Base-by-base conservation (phyloP, 1,140 invertebrate species). In the Meloidogyne exigua region DNA sequence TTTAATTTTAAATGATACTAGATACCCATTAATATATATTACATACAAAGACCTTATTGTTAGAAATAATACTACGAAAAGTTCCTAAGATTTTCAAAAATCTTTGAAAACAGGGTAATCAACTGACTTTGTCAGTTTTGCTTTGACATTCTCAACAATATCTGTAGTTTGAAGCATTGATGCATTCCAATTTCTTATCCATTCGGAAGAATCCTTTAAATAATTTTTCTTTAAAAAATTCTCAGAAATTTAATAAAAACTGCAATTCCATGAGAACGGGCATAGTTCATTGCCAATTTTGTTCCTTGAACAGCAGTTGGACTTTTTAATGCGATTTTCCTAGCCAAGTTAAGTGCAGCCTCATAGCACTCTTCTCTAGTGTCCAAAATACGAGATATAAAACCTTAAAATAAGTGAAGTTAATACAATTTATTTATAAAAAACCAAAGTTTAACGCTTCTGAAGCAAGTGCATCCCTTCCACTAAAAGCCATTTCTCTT, bases 221-320 rank as follows among this genome's bases (percentile, higher is more conserved):
- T 25, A 88, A 93, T 95, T 44, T 93, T 90, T n/a, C 62, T 26
- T 25, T 42, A 62, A 5, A n/a, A 57, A 5, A 63, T 11, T 28
- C 21, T 13, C 11, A 32, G 12, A 18, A 66, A 23, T 15, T 36
- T 18, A 12, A 18, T 66, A 18, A 32, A 25, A 66, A 66, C 65
- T n/a, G n/a, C 66, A 23, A 75, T 49, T 13, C 26, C 15, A n/a
- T 71, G 64, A 13, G 73, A 39, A 10, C 77, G 77, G n/a, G 78
- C 77, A 44, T 79, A 79, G 26, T 79, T 79, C 78, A 79, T 80
- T 28, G 77, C 79, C 57, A 91, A 88, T 88, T 98, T 98, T 0
- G 93, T 93, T 11, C 91, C 91, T 89, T 97, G 95, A 15, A 98
- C 92, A 2, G 95, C 96, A 39, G 98, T 92, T 12, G 96, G 96